Percentiles rank a stretch among this genome's conserved stretches.
These are phyloP conservation scores for Gopherus flavomarginatus DNA, from an alignment of 2,113 vertebrate genomes.

Conservation along the genomic window DNA sequence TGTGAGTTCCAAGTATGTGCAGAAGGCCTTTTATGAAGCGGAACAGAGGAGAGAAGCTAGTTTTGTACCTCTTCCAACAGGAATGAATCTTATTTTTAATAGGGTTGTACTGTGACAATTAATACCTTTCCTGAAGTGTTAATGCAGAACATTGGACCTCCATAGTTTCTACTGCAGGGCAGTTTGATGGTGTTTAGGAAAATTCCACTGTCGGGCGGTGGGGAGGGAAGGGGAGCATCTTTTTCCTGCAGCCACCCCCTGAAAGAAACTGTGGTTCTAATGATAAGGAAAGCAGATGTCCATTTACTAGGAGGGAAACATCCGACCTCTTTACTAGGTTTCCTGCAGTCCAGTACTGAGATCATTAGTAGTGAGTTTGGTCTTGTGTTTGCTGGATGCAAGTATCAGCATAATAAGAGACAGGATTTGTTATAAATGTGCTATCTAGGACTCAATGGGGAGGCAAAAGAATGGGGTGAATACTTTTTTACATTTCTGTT, in stretches of 20 bases:
- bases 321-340: conserved; percentile 3
- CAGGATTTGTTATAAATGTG: conserved; percentile 24
- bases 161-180: conserved; percentile 15
- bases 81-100: not conserved
- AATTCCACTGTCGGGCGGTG: not conserved
- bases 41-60: not conserved
- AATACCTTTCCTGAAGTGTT: conserved; percentile 2
- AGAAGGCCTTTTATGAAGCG: conserved; percentile 16
- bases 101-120: not conserved
- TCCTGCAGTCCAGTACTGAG: not conserved
- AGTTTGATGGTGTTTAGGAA: not conserved
- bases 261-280: conserved; percentile 17
- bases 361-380: not conserved
- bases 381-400: not conserved
- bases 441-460: conserved; percentile 9
- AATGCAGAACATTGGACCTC: not conserved
- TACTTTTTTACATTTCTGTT: conserved; percentile 41
- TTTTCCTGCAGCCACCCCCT: not conserved
- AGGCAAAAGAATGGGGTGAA: not conserved
- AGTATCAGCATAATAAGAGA: not conserved
- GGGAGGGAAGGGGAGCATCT: not conserved
- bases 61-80: not conserved
- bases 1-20: fast-evolving
- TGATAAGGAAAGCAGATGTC: not conserved
- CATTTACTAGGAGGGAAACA: not conserved